Evolutionary conservation across 2,797 vertebrate genomes (phyloP), one percentile per base, ranked within the genome.

Genomic region (Ctenopoma multispine): DNA sequence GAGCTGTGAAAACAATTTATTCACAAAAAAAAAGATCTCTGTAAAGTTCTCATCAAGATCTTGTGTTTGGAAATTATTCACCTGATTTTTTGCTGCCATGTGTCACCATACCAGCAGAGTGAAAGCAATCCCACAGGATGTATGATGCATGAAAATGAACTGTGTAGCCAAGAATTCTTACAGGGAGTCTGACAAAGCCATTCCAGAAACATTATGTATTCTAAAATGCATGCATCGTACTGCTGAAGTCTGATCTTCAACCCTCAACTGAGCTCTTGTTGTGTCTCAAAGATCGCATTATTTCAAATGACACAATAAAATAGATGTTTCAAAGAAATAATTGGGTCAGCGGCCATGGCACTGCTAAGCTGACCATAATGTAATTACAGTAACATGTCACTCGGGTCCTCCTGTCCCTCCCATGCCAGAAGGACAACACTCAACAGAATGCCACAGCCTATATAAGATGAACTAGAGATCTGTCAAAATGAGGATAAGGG

Each of bases 241-340:
- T 70, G 53, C 46, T 0, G 36, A 5, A 63, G 63, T 56, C 63
- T 1, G 5, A 43, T 20, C 60, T 38, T 49, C 67, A 4, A 20
- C 57, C 62, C 60, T 85, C 83, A 76, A 67, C 76, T 17, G 9
- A 60, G 78, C 81, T 75, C 81, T 83, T 82, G 85, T 87, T 75
- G 65, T 46, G 58, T 51, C 64, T 90, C 80, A 90, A 90, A 86
- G 89, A 84, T 88, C 4, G 64, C 85, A 85, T 90, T 88, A 83
- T 89, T 79, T 84, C 67, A 81, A 70, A 70, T 17, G 77, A 73
- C 80, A 87, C 81, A 83, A 86, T 81, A 69, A 86, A 84, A 75
- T 69, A 29, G 51, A 83, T 64, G 75, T 84, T 83, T 80, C 57
- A 4, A 44, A 68, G 73, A 31, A 86, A 90, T 88, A 90, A 92